Evolutionary conservation across 2,888 invertebrate genomes (phyloP).

Genomic region (Drosophila bunnanda): DNA sequence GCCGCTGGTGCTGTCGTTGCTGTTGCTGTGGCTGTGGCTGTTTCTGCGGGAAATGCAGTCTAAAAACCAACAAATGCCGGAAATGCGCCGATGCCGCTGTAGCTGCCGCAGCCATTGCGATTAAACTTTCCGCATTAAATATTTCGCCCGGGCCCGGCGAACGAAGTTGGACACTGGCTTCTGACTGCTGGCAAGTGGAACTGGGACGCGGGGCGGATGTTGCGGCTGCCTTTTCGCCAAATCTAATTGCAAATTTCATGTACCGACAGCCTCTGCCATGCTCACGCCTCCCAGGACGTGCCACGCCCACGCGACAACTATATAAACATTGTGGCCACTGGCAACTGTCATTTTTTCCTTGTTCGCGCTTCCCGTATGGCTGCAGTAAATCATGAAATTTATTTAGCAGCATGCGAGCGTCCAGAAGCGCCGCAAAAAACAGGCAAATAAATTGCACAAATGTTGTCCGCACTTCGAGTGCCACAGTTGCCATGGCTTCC

Average conservation of each 20-base stretch:
- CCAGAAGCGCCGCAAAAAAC: slow-evolving; percentile 36
- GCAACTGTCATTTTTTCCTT: slow-evolving; percentile 31
- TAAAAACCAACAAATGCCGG: slow-evolving; percentile 71
- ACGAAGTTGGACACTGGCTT: slow-evolving; percentile 13
- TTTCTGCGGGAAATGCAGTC: slow-evolving; percentile 65
- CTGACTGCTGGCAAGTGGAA: slow-evolving; percentile 28
- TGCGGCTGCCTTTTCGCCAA: slow-evolving; percentile 68
- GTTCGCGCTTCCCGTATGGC: slow-evolving; percentile 49
- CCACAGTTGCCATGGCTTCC: slow-evolving; percentile 29
- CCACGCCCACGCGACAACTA: slow-evolving; percentile 43
- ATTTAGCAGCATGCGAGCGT: slow-evolving; percentile 51
- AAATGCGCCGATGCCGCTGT: slow-evolving; percentile 61
- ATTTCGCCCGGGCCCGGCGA: slow-evolving; percentile 31
- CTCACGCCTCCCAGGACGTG: slow-evolving; percentile 25
- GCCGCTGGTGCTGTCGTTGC: slow-evolving; percentile 2
- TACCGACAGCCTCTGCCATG: slow-evolving; percentile 48
- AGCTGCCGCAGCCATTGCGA: slow-evolving; percentile 58
- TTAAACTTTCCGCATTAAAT: slow-evolving; percentile 77
- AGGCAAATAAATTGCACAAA: slow-evolving; percentile 60
- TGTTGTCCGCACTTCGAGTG: slow-evolving; percentile 55
- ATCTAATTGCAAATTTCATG: slow-evolving; percentile 79
- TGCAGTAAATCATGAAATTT: slow-evolving; percentile 71
- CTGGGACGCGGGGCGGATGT: slow-evolving; percentile 45
- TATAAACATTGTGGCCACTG: slow-evolving; percentile 53
- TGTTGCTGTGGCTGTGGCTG: slow-evolving; percentile 14